Evolutionary conservation across 35 echinoderm and acorn worm species (phyloP), one percentile per base, ranked within the genome.

Genomic region (Strongylocentrotus purpuratus): DNA sequence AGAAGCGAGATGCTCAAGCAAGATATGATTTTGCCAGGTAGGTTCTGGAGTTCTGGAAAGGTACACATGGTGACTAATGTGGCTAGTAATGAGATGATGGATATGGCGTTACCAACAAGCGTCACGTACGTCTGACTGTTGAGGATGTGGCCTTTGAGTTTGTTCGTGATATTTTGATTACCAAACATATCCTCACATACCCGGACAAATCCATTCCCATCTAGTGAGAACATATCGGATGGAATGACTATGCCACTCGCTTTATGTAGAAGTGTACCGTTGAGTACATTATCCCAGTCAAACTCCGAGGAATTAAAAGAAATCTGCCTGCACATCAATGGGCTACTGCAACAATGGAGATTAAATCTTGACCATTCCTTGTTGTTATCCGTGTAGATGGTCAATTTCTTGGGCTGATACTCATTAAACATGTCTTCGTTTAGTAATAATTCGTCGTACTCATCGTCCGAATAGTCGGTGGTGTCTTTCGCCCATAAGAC

Each of bases 281-380:
- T 47, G 90, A 33, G 17, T 15, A 12, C 17, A 28, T 48, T 45
- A 9, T 46, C n/a, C 22, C 46, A 28, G 32, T 92, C 90, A 92
- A 92, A 92, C 25, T 92, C 90, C 25, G 90, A 92, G 20, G 46
- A 28, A 45, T 92, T 92, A 28, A 92, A 48, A 11, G 90, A n/a
- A 8, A 92, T 45, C 33, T 33, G 22, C 9, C 28, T 35, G 35
- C 90, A 92, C 1, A n/a, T 45, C 11, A 92, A 48, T 6, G 46
- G 31, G 25, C 25, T 35, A 28, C 45, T 35, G 90, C 90, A 92
- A 48, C 90, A 92, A 8, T 92, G 90, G 31, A 46, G 22, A n/a
- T 92, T 11, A 12, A 35, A 47, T 13, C 90, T 10, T 1, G 46
- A 92, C 90, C 86, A 87, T 12, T 87, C 86, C 33, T 32, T 87